Conservation (phyloP, 2,888 invertebrate species). For the Schrankia costaestrigalis region DNA sequence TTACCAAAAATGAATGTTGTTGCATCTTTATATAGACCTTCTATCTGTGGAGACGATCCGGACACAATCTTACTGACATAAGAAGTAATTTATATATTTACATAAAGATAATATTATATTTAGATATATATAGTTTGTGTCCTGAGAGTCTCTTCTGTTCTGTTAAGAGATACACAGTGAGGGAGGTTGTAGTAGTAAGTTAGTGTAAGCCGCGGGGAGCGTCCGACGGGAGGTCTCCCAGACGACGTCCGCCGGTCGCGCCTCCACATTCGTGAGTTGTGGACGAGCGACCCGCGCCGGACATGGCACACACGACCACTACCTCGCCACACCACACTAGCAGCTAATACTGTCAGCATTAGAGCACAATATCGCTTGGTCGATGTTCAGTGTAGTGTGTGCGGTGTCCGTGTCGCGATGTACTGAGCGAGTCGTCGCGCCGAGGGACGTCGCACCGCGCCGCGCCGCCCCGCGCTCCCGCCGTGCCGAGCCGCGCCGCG, state of each 20-base stretch:
- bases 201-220: constrained; percentile 18
- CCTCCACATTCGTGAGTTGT: constrained; percentile 54
- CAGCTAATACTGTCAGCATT: too few relatives aligned
- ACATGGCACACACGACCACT: constrained; percentile 10
- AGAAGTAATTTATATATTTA: too few relatives aligned
- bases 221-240: constrained; percentile 26
- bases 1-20: too few relatives aligned
- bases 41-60: too few relatives aligned
- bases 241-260: constrained; percentile 38
- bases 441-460: constrained; percentile 1
- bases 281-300: constrained; percentile 41
- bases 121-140: too few relatives aligned
- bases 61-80: too few relatives aligned
- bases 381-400: constrained; percentile 3
- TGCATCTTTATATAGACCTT: too few relatives aligned
- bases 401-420: constrained; percentile 9
- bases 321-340: too few relatives aligned
- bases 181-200: constrained; percentile 6
- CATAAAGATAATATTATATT: too few relatives aligned
- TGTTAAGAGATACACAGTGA: too few relatives aligned
- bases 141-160: too few relatives aligned
- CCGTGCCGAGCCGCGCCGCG: constrained; percentile 2
- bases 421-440: constrained; percentile 2
- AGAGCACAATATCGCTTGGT: too few relatives aligned
- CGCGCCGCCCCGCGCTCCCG: constrained; percentile 4